phyloP scores from a whole-genome alignment of 2,797 vertebrate species.

The Crypturellus tataupa region DNA sequence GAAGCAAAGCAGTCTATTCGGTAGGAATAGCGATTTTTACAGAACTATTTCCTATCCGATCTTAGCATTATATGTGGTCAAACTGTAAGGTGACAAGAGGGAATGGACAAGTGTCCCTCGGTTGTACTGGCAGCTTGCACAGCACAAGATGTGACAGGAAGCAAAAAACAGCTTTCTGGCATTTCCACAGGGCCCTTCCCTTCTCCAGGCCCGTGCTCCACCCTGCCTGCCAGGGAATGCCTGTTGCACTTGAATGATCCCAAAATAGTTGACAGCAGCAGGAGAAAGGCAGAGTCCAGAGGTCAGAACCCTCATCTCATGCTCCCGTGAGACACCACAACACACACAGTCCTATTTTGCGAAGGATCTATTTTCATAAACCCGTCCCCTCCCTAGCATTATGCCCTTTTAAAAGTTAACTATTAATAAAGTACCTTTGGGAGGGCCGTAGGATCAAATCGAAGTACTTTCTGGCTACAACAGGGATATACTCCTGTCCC shows the following conservation, averaged over 20 bases:
- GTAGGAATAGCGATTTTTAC: neutral
- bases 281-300: neutral
- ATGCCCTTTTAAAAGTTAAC: neutral
- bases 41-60: neutral
- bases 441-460: constrained; percentile 89
- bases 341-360: neutral
- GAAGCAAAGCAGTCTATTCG: neutral
- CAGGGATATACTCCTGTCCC: constrained; percentile 93
- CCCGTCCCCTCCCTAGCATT: accelerated
- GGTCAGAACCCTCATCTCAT: neutral
- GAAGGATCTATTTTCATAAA: neutral
- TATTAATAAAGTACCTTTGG: constrained; percentile 77
- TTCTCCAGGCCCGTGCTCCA: neutral
- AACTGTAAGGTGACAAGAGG: neutral
- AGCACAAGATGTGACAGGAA: too few species aligned
- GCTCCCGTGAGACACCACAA: neutral
- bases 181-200: neutral
- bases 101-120: neutral
- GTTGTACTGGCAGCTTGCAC: too few species aligned
- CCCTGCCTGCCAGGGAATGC: neutral
- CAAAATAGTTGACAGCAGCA: neutral
- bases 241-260: neutral
- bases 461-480: constrained; percentile 94
- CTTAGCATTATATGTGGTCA: neutral
- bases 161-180: neutral